A percentile compares a stretch with the other conserved stretches of the same genome.
Conservation (phyloP, 1,140 invertebrate genomes). For the Drosophila ironensis region DNA sequence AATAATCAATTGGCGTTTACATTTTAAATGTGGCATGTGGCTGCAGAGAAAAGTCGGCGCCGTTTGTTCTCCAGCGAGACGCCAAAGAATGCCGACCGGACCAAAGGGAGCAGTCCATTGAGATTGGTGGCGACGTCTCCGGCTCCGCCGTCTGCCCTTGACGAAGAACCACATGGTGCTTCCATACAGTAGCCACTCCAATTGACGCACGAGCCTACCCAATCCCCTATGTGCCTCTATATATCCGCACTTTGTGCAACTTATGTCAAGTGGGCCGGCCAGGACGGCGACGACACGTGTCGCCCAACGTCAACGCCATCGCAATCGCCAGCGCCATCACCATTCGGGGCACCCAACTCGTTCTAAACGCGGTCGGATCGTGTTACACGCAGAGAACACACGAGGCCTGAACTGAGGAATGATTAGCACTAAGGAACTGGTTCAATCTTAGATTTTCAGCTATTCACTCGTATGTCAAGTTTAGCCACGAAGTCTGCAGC, state of each 20-base stretch:
- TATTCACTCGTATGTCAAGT: no score
- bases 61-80: slow-evolving; percentile 42
- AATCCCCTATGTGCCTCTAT: not conserved
- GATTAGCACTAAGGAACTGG: no score
- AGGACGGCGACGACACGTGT: slow-evolving; percentile 44
- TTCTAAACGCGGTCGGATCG: slow-evolving; percentile 36
- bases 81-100: slow-evolving; percentile 20
- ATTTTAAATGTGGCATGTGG: slow-evolving; percentile 45
- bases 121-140: slow-evolving; percentile 38
- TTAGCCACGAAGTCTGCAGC: no score
- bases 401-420: no score
- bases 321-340: no score
- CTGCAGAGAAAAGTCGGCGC: slow-evolving; percentile 10
- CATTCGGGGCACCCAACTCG: slow-evolving; percentile 30
- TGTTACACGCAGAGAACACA: slow-evolving; percentile 11
- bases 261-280: slow-evolving; percentile 39
- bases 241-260: slow-evolving; percentile 19
- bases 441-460: no score
- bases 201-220: slow-evolving; percentile 13
- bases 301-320: slow-evolving; percentile 45
- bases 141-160: slow-evolving; percentile 23
- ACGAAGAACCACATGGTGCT: slow-evolving; percentile 35
- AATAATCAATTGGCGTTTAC: slow-evolving; percentile 52
- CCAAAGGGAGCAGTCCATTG: slow-evolving; percentile 26
- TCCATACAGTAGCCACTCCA: slow-evolving; percentile 25